These are phyloP conservation scores for Micrastur ruficollis DNA, from an alignment of 2,797 vertebrate genomes.

Conservation along the genomic window DNA sequence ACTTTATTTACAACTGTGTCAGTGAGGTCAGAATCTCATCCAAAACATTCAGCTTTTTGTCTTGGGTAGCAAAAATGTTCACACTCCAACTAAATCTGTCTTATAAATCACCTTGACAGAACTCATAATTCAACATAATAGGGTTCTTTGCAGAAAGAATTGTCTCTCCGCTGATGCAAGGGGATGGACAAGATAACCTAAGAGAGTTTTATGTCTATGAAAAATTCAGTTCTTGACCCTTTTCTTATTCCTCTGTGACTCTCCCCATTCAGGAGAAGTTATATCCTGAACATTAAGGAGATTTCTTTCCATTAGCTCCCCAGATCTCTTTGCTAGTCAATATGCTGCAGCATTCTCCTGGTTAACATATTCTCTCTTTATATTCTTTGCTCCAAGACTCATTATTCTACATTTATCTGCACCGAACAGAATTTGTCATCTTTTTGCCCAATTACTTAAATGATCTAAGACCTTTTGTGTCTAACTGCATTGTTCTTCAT, in stretches of 20 bases:
- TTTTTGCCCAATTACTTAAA: conserved; percentile 52
- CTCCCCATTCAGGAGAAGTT: not conserved
- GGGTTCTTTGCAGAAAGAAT: conserved; percentile 31
- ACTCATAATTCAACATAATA: conserved; percentile 55
- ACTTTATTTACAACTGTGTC: conserved; percentile 19
- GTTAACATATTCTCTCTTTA: not conserved
- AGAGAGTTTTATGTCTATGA: not conserved
- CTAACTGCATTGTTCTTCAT: conserved; percentile 21
- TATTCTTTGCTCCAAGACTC: not conserved
- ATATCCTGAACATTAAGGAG: not conserved
- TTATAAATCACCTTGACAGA: conserved; percentile 61
- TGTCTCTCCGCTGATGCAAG: conserved; percentile 14
- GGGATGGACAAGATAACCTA: conserved; percentile 31
- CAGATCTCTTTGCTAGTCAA: not conserved
- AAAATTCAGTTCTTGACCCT: not conserved
- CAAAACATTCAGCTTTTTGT: not conserved
- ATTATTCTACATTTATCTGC: conserved; percentile 37
- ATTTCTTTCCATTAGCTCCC: not conserved
- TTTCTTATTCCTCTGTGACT: not conserved
- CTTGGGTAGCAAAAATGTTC: conserved; percentile 27
- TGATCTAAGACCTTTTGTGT: conserved; percentile 52
- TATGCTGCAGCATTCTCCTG: not conserved
- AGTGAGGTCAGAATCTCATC: not conserved
- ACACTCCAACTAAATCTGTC: conserved; percentile 7
- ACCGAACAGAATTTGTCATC: conserved; percentile 36